Conservation (phyloP, 2,113 vertebrate genomes). For the Pelobates fuscus region DNA sequence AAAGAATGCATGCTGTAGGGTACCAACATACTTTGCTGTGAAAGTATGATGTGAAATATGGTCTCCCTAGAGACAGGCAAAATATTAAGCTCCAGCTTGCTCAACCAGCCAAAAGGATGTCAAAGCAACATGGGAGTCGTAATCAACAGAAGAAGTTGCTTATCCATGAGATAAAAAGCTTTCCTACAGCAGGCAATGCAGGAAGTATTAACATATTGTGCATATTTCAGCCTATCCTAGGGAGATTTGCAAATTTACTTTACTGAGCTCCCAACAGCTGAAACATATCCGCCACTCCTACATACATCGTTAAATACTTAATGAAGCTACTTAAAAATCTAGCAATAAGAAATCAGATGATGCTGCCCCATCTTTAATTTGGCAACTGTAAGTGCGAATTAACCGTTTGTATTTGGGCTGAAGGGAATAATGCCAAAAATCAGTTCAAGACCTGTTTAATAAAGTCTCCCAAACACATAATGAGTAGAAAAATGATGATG, state of each 20-base stretch:
- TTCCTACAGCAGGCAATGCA: neutral
- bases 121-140: too few relatives aligned
- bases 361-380: conserved; percentile 38
- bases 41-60: too few relatives aligned
- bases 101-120: too few relatives aligned
- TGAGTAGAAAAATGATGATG: too few relatives aligned
- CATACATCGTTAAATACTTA: conserved; percentile 48
- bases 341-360: conserved; percentile 41
- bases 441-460: neutral
- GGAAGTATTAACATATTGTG: neutral
- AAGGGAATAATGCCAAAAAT: neutral
- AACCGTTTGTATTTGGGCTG: conserved; percentile 3
- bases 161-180: neutral
- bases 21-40: too few relatives aligned
- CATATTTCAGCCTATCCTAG: neutral
- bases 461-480: neutral
- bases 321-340: conserved; percentile 44
- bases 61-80: too few relatives aligned
- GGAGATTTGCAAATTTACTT: conserved; percentile 32
- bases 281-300: conserved; percentile 43
- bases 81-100: too few relatives aligned
- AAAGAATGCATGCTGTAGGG: too few relatives aligned
- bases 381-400: conserved; percentile 24
- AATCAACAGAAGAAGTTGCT: too few relatives aligned
- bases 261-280: conserved; percentile 32